Evolutionary conservation across 2,113 vertebrate species (phyloP), one percentile per base, ranked within the genome.

Genomic region (Synodontis membranacea): DNA sequence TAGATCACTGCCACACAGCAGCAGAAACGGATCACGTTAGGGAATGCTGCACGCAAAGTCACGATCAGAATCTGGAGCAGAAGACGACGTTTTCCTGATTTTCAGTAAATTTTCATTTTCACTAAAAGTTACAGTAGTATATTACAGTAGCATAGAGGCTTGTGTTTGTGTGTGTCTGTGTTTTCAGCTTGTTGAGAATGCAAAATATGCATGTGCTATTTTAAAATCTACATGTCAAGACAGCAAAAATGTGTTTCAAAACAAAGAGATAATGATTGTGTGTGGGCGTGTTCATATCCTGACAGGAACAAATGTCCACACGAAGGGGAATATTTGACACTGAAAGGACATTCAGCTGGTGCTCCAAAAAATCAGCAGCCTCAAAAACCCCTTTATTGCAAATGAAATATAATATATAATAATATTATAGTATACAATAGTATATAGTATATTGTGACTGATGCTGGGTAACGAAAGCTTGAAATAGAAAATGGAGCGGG

Each of bases 1-100:
- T 99, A 99, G 91, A 99, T 99, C 84, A 97, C 97, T 0, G 97
- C 97, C 58, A 97, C 97, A 0, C 97, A 99, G 94, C 97, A 97
- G 91, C 96, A 97, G 94, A 99, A 99, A 0, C 98, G 96, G 82
- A 99, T 97, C 86, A 99, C 97, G 0, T 97, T 97, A 62, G 97
- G 98, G 5, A 99, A 95, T 0, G 97, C 97, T 7, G 96, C 97
- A 17, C 96, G 90, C 4, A 99, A 93, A 0, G 97, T 99, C 39
- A 98, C 93, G 0, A 99, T 98, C 80, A 99, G 96, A 88, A 99
- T 97, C 98, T 99, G 88, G 0, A 19, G 82, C 2, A 34, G 39
- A 64, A 80, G n/a, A 82, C 11, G 0, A 89, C 25, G 8, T 79
- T 80, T 60, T 44, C 23, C 15, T 21, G 4, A 37, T 52, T 54